Evolutionary conservation across 2,888 invertebrate species (phyloP), one percentile per base, ranked within the genome.

Genomic region (Odiellus spinosus): DNA sequence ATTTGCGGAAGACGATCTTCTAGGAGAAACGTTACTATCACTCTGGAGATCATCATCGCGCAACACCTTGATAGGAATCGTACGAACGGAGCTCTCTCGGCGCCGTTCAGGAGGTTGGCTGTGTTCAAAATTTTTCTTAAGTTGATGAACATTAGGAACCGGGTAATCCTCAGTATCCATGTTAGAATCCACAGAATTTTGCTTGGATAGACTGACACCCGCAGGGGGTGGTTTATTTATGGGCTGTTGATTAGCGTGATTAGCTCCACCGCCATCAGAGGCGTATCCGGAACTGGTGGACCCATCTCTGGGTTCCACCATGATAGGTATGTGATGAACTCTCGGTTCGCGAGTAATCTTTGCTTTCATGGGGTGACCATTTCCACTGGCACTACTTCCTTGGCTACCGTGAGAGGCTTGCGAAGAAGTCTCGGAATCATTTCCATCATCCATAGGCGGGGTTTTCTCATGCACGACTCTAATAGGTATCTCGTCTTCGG

Each of bases 261-360:
- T 19, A 15, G 17, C 26, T 20, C 42, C 12, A n/a, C n/a, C 15
- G 6, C 26, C 15, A 42, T 21, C 26, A 42, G 26, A n/a, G n/a
- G 38, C 38, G 15, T 42, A 21, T n/a, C 42, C 26, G 15, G 42
- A 19, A 42, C 26, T 42, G 14, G 38, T 12, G 3, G 42, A 42
- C 3, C 26, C 42, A 21, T 21, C 44, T 14, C 44, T 17, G 18
- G 44, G 34, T 38, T 56, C 56, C 2, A 56, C 53, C 40, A 48
- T 44, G 18, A 56, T 56, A 12, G 56, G 56, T 11, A 56, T 55
- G 33, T 54, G 55, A 20, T 55, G 52, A 2, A 56, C 53, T 32
- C 47, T 43, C 3, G 44, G 44, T 17, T 38, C 44, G 2, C 18
- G 44, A 44, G 44, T 10, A 12, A 26, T 26, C 26, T 26, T 26